Conservation (phyloP, 2,113 vertebrate species). For the rabbit (Oryctolagus cuniculus) region DNA sequence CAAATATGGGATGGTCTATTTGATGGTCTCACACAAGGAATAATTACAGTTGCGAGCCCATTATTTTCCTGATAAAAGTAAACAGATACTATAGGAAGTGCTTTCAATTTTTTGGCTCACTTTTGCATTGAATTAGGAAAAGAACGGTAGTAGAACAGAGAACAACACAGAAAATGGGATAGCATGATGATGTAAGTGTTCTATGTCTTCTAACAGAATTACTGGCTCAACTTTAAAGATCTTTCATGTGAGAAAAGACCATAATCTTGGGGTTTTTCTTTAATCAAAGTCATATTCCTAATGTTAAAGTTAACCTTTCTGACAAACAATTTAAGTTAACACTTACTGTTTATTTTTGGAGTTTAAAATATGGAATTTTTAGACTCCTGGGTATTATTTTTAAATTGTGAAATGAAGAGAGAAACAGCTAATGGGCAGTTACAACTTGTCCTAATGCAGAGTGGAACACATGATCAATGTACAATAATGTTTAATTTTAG, state of each 20-base stretch:
- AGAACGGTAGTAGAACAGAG: neutral
- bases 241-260: neutral
- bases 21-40: neutral
- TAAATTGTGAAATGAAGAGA: neutral
- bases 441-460: neutral
- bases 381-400: neutral
- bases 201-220: neutral
- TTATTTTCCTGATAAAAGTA: neutral
- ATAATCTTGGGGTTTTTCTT: neutral
- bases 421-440: neutral
- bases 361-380: neutral
- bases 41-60: neutral
- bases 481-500: neutral
- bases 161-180: neutral
- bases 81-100: neutral
- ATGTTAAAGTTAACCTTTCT: neutral
- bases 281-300: neutral
- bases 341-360: neutral
- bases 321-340: neutral
- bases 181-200: neutral
- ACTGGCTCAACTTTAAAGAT: too few species aligned
- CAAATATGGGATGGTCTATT: neutral
- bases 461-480: neutral
- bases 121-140: neutral
- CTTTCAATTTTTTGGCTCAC: neutral